Conservation (phyloP, 2,888 invertebrate genomes). For the Brenthis ino region DNA sequence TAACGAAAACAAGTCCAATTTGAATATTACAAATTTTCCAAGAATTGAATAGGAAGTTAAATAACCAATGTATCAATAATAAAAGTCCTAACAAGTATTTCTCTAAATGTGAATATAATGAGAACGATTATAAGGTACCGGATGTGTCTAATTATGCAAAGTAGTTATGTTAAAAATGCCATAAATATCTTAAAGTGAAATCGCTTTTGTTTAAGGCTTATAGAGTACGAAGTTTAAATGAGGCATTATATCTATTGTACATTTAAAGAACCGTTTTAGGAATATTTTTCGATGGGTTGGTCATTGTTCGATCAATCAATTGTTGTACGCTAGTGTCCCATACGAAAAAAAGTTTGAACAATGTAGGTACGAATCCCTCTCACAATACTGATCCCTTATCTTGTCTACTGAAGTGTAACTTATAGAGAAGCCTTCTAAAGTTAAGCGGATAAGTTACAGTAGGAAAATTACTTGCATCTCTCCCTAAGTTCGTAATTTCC, state of each 20-base stretch:
- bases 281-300: slow-evolving; percentile 13
- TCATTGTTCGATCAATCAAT: slow-evolving; percentile 29
- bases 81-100: not conserved
- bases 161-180: slow-evolving; percentile 27
- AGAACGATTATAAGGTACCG: slow-evolving; percentile 24
- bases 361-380: slow-evolving; percentile 19
- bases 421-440: slow-evolving; percentile 33
- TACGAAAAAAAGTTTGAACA: slow-evolving; percentile 20
- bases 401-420: slow-evolving; percentile 32
- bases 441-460: slow-evolving; percentile 34
- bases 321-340: slow-evolving; percentile 12
- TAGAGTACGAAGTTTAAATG: not conserved
- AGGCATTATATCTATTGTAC: not conserved
- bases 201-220: not conserved
- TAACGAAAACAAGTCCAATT: slow-evolving; percentile 2
- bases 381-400: slow-evolving; percentile 29
- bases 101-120: slow-evolving; percentile 26
- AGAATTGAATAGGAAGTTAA: slow-evolving; percentile 7
- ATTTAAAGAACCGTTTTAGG: slow-evolving; percentile 14
- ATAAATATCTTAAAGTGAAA: slow-evolving; percentile 15
- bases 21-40: slow-evolving; percentile 4
- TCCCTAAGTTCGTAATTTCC: slow-evolving; percentile 18
- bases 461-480: slow-evolving; percentile 34
- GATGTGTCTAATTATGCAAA: slow-evolving; percentile 32
- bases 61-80: not conserved